Evolutionary conservation across 2,888 invertebrate genomes (phyloP).

Genomic region (Ctenicera cuprea): DNA sequence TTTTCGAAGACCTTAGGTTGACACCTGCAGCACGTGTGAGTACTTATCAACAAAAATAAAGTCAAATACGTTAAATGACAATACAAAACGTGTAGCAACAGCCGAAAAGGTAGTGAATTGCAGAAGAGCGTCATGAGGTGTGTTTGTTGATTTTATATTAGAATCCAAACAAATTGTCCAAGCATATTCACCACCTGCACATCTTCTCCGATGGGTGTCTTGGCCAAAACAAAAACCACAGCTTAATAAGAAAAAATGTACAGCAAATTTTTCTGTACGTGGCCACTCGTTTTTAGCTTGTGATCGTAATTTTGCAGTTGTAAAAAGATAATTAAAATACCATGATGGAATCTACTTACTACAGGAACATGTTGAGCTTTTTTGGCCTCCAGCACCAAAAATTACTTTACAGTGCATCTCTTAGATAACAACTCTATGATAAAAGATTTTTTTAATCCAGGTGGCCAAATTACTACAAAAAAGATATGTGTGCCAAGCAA

Average conservation of each 20-base stretch:
- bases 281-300: constrained; percentile 31
- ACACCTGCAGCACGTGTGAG: background rate
- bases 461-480: too few relatives aligned
- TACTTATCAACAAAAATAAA: background rate
- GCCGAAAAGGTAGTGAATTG: background rate
- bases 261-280: constrained; percentile 14
- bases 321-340: too few relatives aligned
- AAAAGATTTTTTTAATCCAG: too few relatives aligned
- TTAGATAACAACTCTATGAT: too few relatives aligned
- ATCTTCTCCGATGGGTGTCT: constrained; percentile 6
- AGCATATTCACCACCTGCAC: constrained; percentile 25
- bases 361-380: too few relatives aligned
- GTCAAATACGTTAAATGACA: background rate
- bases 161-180: constrained; percentile 15
- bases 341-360: too few relatives aligned
- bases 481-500: too few relatives aligned
- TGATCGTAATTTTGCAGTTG: constrained; percentile 18
- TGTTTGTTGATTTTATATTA: constrained; percentile 33
- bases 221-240: constrained; percentile 22
- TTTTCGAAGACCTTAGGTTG: background rate
- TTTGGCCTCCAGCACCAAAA: too few relatives aligned
- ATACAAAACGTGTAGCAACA: background rate
- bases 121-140: constrained; percentile 27
- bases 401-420: too few relatives aligned
- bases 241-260: background rate